A percentile compares a stretch with the other conserved stretches of the same genome.
These are phyloP conservation scores for Linnaemya tessellans DNA, from an alignment of 2,888 invertebrate species.

Conservation along the genomic window DNA sequence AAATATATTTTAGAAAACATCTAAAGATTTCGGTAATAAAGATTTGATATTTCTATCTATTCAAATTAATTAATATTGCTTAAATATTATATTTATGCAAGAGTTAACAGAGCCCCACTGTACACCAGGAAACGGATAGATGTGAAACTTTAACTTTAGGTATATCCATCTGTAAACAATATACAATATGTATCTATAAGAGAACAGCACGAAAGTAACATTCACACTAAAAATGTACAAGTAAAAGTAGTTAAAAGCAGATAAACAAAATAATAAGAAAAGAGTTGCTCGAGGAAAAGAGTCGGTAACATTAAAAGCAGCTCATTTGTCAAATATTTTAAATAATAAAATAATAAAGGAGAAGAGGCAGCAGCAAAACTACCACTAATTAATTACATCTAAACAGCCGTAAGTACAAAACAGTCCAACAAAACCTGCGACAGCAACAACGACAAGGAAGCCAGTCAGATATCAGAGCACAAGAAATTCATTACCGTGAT, in stretches of 20 bases:
- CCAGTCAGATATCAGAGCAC: background rate
- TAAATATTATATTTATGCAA: no score
- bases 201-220: background rate
- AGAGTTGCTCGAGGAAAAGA: constrained; percentile 2
- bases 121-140: no score
- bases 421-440: constrained; percentile 7
- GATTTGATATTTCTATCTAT: no score
- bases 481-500: background rate
- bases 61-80: no score
- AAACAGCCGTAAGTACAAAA: constrained; percentile 60
- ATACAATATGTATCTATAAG: background rate
- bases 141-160: background rate
- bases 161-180: background rate
- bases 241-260: background rate
- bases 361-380: constrained; percentile 24
- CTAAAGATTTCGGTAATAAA: no score
- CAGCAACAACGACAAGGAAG: background rate
- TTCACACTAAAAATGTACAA: background rate
- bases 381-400: constrained; percentile 69
- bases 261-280: background rate
- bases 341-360: constrained; percentile 22
- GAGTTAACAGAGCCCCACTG: no score
- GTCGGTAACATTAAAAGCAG: constrained; percentile 42
- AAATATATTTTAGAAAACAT: no score
- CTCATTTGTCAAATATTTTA: constrained; percentile 64